Evolutionary conservation across 1,140 invertebrate species (phyloP).

Genomic region (Lordiphosa mommai): DNA sequence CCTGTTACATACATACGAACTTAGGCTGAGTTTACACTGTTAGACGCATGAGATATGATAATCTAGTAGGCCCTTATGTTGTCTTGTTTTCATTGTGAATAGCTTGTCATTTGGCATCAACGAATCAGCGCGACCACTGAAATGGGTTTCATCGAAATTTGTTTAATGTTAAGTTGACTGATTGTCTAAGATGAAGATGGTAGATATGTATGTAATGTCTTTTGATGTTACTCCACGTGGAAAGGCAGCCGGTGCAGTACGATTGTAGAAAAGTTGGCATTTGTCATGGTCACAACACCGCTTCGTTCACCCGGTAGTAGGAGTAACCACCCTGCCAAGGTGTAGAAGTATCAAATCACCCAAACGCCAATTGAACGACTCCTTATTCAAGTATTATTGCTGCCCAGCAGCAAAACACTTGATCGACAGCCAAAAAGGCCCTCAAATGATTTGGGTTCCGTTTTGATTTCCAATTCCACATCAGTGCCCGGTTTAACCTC

Average conservation of each 20-base stretch:
- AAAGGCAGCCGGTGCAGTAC: slow-evolving; percentile 31
- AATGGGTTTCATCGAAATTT: too few relatives aligned
- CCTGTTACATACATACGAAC: too few relatives aligned
- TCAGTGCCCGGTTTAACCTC: slow-evolving; percentile 86
- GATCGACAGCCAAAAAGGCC: slow-evolving; percentile 92
- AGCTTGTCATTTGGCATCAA: too few relatives aligned
- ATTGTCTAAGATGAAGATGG: too few relatives aligned
- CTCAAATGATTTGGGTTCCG: slow-evolving; percentile 91
- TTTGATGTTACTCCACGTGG: slow-evolving; percentile 23
- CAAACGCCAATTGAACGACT: slow-evolving; percentile 76
- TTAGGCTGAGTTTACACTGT: too few relatives aligned
- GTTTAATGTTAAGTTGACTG: too few relatives aligned
- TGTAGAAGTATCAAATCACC: slow-evolving; percentile 55
- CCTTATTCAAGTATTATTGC: slow-evolving; percentile 50
- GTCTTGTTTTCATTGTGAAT: too few relatives aligned
- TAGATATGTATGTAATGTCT: too few relatives aligned
- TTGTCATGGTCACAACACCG: slow-evolving; percentile 72
- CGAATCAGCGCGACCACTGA: too few relatives aligned
- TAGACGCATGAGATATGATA: too few relatives aligned
- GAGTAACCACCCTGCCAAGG: slow-evolving; percentile 73
- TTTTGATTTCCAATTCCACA: slow-evolving; percentile 86
- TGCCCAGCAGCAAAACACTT: slow-evolving; percentile 88
- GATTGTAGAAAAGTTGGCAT: slow-evolving; percentile 71
- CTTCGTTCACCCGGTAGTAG: slow-evolving; percentile 60
- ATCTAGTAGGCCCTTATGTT: too few relatives aligned